Conservation (phyloP, 2,888 invertebrate species). For the Pristionchus maxplancki region DNA sequence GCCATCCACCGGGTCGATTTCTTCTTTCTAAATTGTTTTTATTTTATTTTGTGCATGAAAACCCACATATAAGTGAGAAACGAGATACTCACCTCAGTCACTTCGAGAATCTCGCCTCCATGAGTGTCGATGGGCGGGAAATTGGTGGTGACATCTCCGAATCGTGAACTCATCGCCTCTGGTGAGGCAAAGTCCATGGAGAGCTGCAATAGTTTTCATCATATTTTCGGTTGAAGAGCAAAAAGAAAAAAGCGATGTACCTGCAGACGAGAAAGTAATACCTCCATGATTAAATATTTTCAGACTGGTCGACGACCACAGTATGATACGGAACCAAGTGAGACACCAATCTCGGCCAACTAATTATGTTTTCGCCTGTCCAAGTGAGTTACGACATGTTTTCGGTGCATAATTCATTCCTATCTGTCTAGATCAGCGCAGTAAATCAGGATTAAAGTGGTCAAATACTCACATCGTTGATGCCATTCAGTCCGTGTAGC, state of each 20-base stretch:
- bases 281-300: background rate
- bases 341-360: background rate
- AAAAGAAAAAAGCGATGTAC: background rate
- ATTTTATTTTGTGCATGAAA: background rate
- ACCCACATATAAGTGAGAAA: no score
- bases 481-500: slow-evolving; percentile 1
- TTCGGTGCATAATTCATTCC: background rate
- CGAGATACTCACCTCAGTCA: slow-evolving; percentile 44
- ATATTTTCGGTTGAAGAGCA: background rate
- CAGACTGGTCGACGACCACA: background rate
- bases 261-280: background rate
- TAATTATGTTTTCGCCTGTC: background rate
- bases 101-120: slow-evolving; percentile 40
- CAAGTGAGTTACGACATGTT: slow-evolving; percentile 6
- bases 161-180: background rate
- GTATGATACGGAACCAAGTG: background rate
- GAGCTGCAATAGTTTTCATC: background rate
- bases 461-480: slow-evolving; percentile 19
- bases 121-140: slow-evolving; percentile 51
- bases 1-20: slow-evolving; percentile 73
- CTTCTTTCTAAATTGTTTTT: slow-evolving; percentile 67
- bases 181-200: background rate
- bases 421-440: background rate
- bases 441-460: background rate
- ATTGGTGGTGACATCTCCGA: background rate